These are phyloP conservation scores for Galerucella nymphaeae DNA, from an alignment of 2,888 invertebrate species.

Conservation along the genomic window DNA sequence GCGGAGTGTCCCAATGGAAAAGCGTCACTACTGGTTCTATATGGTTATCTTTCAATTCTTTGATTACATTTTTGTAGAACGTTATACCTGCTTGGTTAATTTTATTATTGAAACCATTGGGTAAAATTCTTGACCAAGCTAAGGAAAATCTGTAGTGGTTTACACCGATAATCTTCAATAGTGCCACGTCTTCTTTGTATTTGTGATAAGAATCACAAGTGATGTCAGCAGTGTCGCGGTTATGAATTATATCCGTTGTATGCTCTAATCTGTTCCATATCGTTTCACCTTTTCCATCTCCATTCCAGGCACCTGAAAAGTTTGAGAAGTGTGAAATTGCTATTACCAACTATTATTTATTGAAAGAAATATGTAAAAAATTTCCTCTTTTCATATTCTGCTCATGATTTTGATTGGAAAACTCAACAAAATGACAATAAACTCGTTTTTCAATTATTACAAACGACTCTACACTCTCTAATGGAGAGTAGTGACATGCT, in stretches of 20 bases:
- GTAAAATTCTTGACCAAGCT: slow-evolving; percentile 81
- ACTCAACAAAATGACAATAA: no score
- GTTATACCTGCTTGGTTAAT: slow-evolving; percentile 77
- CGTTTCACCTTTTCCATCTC: slow-evolving; percentile 50
- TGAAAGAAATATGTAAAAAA: no score
- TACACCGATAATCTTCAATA: slow-evolving; percentile 72
- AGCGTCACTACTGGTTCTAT: slow-evolving; percentile 69
- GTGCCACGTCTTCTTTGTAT: slow-evolving; percentile 71
- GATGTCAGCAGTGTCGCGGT: slow-evolving; percentile 72
- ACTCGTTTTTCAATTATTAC: no score
- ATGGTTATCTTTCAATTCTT: slow-evolving; percentile 65
- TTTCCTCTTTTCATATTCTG: no score
- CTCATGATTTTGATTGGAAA: no score
- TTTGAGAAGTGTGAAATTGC: neutral
- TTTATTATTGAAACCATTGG: slow-evolving; percentile 73
- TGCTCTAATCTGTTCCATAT: slow-evolving; percentile 59
- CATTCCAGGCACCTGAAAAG: slow-evolving; percentile 60
- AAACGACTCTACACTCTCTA: no score
- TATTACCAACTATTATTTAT: no score
- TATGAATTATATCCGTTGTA: slow-evolving; percentile 66
- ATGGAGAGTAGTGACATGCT: no score
- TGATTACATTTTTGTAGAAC: slow-evolving; percentile 48
- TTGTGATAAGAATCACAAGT: slow-evolving; percentile 78
- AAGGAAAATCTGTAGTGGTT: slow-evolving; percentile 78
- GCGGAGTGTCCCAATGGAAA: slow-evolving; percentile 70